Percentiles rank a stretch among this genome's conserved stretches.
Evolutionary conservation across 2,797 vertebrate species (phyloP).

Genomic region (Anableps anableps): DNA sequence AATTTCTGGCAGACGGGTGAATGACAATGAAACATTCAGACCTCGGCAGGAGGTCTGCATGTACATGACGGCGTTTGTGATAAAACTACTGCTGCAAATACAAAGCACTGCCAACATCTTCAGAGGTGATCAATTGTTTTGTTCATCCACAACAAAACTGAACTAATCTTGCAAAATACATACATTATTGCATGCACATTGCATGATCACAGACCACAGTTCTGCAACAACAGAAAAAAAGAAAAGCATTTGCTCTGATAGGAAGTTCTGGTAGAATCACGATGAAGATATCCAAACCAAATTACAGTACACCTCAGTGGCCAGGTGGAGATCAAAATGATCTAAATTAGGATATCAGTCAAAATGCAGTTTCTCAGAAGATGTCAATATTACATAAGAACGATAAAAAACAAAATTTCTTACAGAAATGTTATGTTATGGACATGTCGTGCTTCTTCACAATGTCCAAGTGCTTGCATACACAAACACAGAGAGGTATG

Average conservation of each 20-base stretch:
- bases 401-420: not conserved
- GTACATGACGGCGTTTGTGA: not conserved
- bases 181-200: not conserved
- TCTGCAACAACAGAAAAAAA: not conserved
- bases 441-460: not conserved
- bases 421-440: not conserved
- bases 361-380: not conserved
- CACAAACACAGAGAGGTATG: not conserved
- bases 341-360: not conserved
- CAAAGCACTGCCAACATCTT: not conserved
- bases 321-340: not conserved
- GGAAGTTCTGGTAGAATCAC: not conserved
- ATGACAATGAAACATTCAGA: constrained; percentile 5
- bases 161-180: not conserved
- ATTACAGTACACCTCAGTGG: not conserved
- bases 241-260: not conserved
- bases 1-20: not conserved
- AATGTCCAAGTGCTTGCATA: not conserved
- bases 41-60: not conserved
- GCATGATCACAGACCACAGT: not conserved
- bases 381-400: not conserved
- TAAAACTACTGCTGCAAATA: not conserved
- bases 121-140: constrained; percentile 1
- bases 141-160: not conserved
- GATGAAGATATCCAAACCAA: not conserved